Evolutionary conservation across 2,888 invertebrate species (phyloP), one percentile per base, ranked within the genome.

Genomic region (Hipparchia semele): DNA sequence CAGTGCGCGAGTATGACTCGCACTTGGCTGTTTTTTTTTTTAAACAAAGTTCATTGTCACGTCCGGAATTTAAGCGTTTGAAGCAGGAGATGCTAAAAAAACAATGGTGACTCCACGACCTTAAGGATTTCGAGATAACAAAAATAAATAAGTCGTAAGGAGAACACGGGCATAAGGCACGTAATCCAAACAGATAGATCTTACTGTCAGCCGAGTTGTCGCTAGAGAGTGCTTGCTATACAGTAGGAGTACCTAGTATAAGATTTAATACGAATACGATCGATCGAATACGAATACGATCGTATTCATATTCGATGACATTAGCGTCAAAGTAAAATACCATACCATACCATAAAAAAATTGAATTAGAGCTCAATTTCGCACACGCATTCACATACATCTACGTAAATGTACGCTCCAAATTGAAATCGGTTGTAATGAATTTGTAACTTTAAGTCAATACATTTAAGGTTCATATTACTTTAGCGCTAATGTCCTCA

Each of bases 101-200:
- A 79, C 80, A 78, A 80, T 79, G 80, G 81, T 78, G 80, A 78
- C 77, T 77, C 77, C 77, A 78, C 76, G 81, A 80, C 80, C 79
- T 80, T 79, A 81, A 79, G 81, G 83, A 83, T 82, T 80, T 82
- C 80, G 81, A 82, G 84, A 84, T 81, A 83, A 85, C 78, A 86
- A 85, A 85, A 83, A 80, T 79, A 82, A 83, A 80, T 75, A 80
- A 77, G 76, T 79, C 68, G 74, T 80, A 80, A 80, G 79, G 80
- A 81, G 82, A 79, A 84, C 84, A 83, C 81, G 80, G 84, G 83
- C 86, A 83, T 84, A 84, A 85, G 80, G 84, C 85, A 84, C 85
- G 86, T 90, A 89, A 90, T 89, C 86, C 88, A 86, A 90, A 88
- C 87, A 90, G 84, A 90, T 89, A 84, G 84, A 84, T 86, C 85